A percentile compares a stretch with the other conserved stretches of the same genome.
Evolutionary conservation across 2,888 invertebrate species (phyloP).

Genomic region (Tetranychus piercei): DNA sequence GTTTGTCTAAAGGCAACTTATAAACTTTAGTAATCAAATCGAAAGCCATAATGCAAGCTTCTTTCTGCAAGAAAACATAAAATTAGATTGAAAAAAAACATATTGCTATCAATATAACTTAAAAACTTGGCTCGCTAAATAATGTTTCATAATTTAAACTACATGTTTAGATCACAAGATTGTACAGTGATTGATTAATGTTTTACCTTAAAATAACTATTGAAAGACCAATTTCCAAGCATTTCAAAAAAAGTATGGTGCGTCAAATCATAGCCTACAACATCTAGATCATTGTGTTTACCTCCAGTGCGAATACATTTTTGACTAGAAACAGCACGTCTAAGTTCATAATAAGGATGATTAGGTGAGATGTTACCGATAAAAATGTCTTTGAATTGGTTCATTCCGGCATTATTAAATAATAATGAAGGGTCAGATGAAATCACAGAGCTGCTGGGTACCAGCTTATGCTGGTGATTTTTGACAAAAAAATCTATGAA

Average conservation of each 20-base stretch:
- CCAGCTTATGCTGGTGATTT: slow-evolving; percentile 65
- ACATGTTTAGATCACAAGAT: neutral
- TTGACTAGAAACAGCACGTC: slow-evolving; percentile 79
- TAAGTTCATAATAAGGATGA: slow-evolving; percentile 77
- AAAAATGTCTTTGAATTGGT: slow-evolving; percentile 97
- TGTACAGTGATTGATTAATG: neutral
- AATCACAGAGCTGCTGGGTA: slow-evolving; percentile 91
- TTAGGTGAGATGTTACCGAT: slow-evolving; percentile 87
- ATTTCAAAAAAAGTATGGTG: slow-evolving; percentile 99
- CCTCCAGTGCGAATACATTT: slow-evolving; percentile 98
- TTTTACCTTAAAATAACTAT: slow-evolving; percentile 79
- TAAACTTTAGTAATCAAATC: slow-evolving; percentile 61
- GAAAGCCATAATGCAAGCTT: slow-evolving; percentile 95
- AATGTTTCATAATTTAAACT: too few species aligned
- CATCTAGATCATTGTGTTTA: slow-evolving; percentile 98
- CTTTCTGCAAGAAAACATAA: slow-evolving; percentile 42
- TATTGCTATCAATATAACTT: neutral
- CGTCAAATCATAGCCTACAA: slow-evolving; percentile 98
- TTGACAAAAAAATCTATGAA: slow-evolving; percentile 78
- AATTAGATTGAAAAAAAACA: neutral
- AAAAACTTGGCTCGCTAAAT: neutral
- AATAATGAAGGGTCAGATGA: slow-evolving; percentile 96
- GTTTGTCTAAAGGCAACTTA: slow-evolving; percentile 58
- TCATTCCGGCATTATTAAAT: slow-evolving; percentile 98
- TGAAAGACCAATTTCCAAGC: slow-evolving; percentile 99